A percentile compares a stretch with the other conserved stretches of the same genome.
Conservation (phyloP, 2,113 vertebrate species). For the Peromyscus maniculatus region DNA sequence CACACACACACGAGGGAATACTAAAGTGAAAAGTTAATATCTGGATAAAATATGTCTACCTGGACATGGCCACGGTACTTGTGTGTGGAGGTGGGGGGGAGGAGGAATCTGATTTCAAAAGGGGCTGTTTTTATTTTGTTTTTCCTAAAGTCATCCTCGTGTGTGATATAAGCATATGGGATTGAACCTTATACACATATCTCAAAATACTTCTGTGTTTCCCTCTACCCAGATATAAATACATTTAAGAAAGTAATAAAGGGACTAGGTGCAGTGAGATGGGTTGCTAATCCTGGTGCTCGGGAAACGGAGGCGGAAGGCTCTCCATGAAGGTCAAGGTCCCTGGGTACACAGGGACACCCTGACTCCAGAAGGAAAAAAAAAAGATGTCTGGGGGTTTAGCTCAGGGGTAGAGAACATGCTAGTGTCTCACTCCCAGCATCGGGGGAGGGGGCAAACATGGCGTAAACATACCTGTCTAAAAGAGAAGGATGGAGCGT, state of each 20-base stretch:
- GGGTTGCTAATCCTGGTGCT: background rate
- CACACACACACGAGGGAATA: background rate
- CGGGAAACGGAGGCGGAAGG: background rate
- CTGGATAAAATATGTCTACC: conserved; percentile 24
- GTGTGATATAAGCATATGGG: background rate
- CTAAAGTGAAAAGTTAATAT: conserved; percentile 45
- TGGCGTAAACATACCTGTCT: background rate
- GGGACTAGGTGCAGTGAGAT: no score
- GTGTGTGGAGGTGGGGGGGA: background rate
- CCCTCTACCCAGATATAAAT: conserved; percentile 3
- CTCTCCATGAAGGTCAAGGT: background rate
- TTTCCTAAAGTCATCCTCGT: background rate
- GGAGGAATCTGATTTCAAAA: conserved; percentile 5
- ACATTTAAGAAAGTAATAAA: background rate
- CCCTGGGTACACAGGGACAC: background rate
- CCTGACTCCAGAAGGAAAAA: background rate
- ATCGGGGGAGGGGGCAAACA: background rate
- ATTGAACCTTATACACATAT: conserved; percentile 3
- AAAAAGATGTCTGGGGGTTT: background rate
- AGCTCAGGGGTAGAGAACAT: background rate
- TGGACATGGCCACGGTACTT: background rate
- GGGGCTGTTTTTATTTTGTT: background rate
- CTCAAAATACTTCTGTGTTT: conserved; percentile 31
- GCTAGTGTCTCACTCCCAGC: background rate
- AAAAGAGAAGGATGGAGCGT: background rate